A percentile compares a stretch with the other conserved stretches of the same genome.
Conservation (phyloP, 2,888 invertebrate genomes). For the Mythimna albipuncta region DNA sequence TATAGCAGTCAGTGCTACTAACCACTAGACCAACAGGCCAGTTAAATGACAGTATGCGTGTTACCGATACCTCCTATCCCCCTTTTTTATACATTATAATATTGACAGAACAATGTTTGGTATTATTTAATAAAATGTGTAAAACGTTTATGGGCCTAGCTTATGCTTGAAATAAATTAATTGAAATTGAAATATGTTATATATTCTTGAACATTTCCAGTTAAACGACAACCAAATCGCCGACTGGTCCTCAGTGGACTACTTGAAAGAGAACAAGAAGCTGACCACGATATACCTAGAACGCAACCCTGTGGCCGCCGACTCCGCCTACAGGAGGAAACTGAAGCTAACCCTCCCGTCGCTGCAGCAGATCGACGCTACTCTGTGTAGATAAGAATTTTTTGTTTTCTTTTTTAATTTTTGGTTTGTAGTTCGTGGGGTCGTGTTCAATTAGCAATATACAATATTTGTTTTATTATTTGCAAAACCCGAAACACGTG, state of each 20-base stretch:
- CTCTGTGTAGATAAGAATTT: constrained; percentile 93
- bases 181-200: too few species aligned
- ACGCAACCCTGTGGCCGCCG: constrained; percentile 96
- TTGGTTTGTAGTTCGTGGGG: constrained; percentile 4
- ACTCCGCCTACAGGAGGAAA: constrained; percentile 97
- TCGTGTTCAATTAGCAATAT: constrained; percentile 34
- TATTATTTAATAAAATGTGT: too few species aligned
- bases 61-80: too few species aligned
- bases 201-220: constrained; percentile 86
- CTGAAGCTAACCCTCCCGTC: constrained; percentile 96
- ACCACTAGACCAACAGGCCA: too few species aligned
- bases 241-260: constrained; percentile 96
- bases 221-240: constrained; percentile 97
- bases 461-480: background rate
- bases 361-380: constrained; percentile 98
- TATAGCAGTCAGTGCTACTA: too few species aligned
- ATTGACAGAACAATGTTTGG: too few species aligned
- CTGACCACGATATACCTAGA: constrained; percentile 97
- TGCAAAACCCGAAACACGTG: too few species aligned
- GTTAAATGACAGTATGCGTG: too few species aligned
- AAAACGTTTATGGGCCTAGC: too few species aligned
- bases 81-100: too few species aligned
- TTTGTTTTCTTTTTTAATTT: constrained; percentile 17
- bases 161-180: too few species aligned
- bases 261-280: constrained; percentile 92